phyloP scores from a whole-genome alignment of 2,888 invertebrate species.

The Drosophila diplacantha region DNA sequence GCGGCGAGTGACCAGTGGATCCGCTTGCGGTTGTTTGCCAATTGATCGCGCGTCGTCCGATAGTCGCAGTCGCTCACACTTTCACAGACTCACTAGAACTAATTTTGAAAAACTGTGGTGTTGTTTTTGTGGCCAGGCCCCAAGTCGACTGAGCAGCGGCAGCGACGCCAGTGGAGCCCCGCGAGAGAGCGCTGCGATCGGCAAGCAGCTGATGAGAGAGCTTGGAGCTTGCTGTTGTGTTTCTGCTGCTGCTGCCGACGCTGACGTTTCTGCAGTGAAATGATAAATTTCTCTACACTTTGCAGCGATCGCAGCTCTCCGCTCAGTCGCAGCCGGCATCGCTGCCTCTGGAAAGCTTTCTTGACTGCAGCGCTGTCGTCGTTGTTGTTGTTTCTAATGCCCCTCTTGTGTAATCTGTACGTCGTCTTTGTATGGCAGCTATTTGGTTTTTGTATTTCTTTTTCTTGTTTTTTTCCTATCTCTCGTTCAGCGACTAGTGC shows the following conservation, averaged over 20 bases:
- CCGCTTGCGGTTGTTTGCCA: conserved; percentile 40
- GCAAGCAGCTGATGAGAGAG: conserved; percentile 48
- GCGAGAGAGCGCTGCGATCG: conserved; percentile 46
- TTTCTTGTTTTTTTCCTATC: conserved; percentile 29
- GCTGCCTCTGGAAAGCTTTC: conserved; percentile 55
- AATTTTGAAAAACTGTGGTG: conserved; percentile 72
- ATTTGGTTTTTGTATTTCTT: conserved; percentile 42
- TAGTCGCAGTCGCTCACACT: conserved; percentile 71
- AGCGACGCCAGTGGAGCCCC: conserved; percentile 13
- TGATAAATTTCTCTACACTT: conserved; percentile 75
- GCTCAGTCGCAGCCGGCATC: conserved; percentile 30
- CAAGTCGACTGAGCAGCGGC: conserved; percentile 32
- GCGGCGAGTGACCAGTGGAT: conserved; percentile 42
- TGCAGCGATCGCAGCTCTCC: conserved; percentile 50
- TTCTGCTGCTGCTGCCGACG: conserved; percentile 32
- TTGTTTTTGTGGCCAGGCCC: conserved; percentile 71
- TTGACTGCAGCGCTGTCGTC: conserved; percentile 53
- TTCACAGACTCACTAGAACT: conserved; percentile 77
- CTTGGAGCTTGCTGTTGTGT: conserved; percentile 41
- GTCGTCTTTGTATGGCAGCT: conserved; percentile 39
- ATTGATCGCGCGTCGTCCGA: conserved; percentile 54
- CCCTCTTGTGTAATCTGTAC: conserved; percentile 61
- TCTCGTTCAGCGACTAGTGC: conserved; percentile 23
- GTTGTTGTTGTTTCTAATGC: conserved; percentile 55
- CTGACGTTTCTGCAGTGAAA: conserved; percentile 57